These are phyloP conservation scores for Gopherus flavomarginatus DNA, from an alignment of 2,113 vertebrate species.

Conservation along the genomic window DNA sequence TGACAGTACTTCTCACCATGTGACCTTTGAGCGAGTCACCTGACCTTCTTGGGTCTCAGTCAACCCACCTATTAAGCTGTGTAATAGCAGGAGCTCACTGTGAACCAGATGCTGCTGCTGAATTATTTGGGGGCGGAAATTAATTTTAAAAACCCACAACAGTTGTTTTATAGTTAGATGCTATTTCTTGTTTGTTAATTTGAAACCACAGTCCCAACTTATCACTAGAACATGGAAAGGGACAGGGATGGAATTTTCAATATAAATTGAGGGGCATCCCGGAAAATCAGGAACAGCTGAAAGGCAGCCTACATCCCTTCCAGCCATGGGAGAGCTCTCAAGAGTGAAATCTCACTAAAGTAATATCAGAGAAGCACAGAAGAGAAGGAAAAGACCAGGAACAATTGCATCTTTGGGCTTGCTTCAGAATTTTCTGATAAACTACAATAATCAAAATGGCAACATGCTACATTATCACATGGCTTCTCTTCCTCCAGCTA, in stretches of 20 bases:
- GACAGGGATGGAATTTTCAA: neutral
- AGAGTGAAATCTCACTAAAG: neutral
- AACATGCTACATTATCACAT: accelerated
- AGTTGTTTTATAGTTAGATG: constrained; percentile 20
- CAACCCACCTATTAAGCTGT: neutral
- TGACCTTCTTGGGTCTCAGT: accelerated
- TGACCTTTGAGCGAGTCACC: neutral
- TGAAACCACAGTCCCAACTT: neutral
- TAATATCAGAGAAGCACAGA: neutral
- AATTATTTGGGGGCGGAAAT: constrained; percentile 4
- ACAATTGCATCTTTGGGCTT: neutral
- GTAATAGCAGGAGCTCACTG: constrained; percentile 17
- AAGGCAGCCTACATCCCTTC: neutral
- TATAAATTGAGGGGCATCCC: neutral
- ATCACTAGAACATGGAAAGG: neutral
- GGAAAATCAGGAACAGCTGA: neutral
- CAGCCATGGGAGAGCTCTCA: neutral
- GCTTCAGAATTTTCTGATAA: neutral
- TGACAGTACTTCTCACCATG: neutral
- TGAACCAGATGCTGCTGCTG: constrained; percentile 29
- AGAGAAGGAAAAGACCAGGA: neutral
- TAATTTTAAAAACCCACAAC: constrained; percentile 26
- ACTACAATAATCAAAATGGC: neutral
- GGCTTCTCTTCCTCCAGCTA: neutral
- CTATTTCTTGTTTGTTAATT: constrained; percentile 29